Base-by-base conservation (phyloP, 2,113 vertebrate species). In the Thomomys bottae region DNA sequence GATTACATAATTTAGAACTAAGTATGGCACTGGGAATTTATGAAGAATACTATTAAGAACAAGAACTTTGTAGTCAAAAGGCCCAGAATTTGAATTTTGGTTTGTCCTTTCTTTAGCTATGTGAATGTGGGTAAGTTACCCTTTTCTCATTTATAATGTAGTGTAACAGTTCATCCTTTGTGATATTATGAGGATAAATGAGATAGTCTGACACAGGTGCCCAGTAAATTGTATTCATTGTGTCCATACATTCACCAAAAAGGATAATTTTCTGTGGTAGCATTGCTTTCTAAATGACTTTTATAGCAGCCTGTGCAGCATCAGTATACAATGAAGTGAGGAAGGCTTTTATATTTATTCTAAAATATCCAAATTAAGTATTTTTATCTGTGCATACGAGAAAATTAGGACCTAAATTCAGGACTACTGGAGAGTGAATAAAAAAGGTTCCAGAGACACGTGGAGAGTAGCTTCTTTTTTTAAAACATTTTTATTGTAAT, bases 11-110 rank as follows among this genome's bases (percentile, higher is more conserved):
- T 77, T 72, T 88, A 63, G 38, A 84, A 57, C 38, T 70, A 49
- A 42, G n/a, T 23, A 1, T 61, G 34, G 17, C 26, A 78, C 42
- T 72, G 68, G 18, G n/a, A 85, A 36, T 85, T 81, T 57, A 82
- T 78, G 34, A 71, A 89, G 72, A 68, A 80, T 79, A 86, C 59
- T 66, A 91, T 87, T 93, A 93, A 89, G 73, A 82, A 70, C 77
- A 87, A 88, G 28, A 38, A 87, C 57, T 88, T 81, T 71, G 38
- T 12, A 34, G n/a, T 28, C 54, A 24, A 71, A 87, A 81, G 28
- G 12, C 6, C 26, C 71, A 64, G 59, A 63, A 73, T 83, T 67
- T 59, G 54, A 87, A 75, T 84, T 42, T 84, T 71, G 68, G 5
- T 30, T 87, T 93, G 26, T 80, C 18, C 6, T 61, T 63, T 32